Evolutionary conservation across 2,888 invertebrate genomes (phyloP).

Genomic region (Julus scandinavius): DNA sequence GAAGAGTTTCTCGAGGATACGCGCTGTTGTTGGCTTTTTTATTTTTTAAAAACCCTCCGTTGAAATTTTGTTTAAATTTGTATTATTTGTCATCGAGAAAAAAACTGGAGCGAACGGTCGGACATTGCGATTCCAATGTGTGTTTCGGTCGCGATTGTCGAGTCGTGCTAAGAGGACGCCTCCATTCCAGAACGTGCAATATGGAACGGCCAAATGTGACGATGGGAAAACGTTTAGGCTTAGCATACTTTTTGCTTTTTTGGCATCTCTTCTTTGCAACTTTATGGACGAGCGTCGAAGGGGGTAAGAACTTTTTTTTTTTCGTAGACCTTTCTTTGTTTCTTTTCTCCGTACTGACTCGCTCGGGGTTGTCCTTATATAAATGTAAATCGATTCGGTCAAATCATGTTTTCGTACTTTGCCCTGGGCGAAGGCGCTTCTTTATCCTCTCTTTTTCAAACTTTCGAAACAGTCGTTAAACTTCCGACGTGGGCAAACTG

Average conservation of each 20-base stretch:
- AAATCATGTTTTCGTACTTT: neutral
- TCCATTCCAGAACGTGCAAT: neutral
- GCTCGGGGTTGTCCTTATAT: neutral
- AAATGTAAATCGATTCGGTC: conserved; percentile 35
- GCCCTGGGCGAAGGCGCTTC: conserved; percentile 31
- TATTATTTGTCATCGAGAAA: neutral
- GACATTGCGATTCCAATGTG: neutral
- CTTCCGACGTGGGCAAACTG: neutral
- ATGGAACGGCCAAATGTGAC: neutral
- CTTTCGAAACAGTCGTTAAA: neutral
- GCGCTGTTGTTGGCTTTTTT: neutral
- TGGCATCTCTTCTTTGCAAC: neutral
- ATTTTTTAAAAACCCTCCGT: neutral
- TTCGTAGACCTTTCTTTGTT: neutral
- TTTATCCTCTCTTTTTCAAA: neutral
- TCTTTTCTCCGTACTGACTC: neutral
- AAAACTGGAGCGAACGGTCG: neutral
- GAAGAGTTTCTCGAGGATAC: conserved; percentile 5
- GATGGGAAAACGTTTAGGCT: neutral
- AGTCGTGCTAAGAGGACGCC: neutral
- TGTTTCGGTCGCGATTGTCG: neutral
- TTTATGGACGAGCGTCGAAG: neutral
- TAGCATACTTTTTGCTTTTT: neutral
- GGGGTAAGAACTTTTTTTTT: neutral
- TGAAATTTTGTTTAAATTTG: neutral